These are phyloP conservation scores for Nycticebus coucang DNA, from an alignment of 2,113 vertebrate genomes.

Conservation along the genomic window DNA sequence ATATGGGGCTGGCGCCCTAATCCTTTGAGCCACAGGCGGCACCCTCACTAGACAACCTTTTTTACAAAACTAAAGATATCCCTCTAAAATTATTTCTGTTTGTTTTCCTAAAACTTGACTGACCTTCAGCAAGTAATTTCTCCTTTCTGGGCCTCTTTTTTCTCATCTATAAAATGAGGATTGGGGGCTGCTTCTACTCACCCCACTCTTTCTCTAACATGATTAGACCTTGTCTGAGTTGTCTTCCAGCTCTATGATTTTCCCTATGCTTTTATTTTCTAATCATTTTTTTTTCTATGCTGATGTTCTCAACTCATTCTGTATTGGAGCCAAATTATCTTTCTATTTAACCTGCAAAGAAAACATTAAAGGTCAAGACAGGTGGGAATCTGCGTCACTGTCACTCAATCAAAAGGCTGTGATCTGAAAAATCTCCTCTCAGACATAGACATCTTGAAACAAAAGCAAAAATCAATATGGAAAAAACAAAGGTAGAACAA, in stretches of 20 bases:
- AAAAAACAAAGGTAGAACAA: conserved; percentile 53
- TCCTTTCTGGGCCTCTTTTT: neutral
- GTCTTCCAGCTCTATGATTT: conserved; percentile 34
- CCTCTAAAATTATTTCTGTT: neutral
- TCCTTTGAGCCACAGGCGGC: no score
- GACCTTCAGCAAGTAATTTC: neutral
- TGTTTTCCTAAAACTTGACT: conserved; percentile 8
- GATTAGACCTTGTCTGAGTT: neutral
- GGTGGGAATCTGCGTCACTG: conserved; percentile 25
- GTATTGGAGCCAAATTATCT: conserved; percentile 31
- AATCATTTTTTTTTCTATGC: neutral
- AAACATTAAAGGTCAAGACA: conserved; percentile 61
- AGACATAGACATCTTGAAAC: conserved; percentile 57
- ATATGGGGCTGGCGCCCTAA: no score
- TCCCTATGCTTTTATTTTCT: conserved; percentile 30
- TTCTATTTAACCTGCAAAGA: conserved; percentile 57
- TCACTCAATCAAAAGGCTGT: conserved; percentile 15
- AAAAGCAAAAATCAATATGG: conserved; percentile 61
- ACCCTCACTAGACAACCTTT: neutral
- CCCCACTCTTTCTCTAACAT: neutral
- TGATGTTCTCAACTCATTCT: conserved; percentile 50
- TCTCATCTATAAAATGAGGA: neutral
- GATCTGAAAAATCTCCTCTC: conserved; percentile 57
- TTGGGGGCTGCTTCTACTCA: neutral
- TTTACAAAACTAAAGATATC: neutral